Percentiles rank a stretch among this genome's conserved stretches.
phyloP scores from a whole-genome alignment of 1,140 invertebrate genomes.

The Drosophila prosaltans region DNA sequence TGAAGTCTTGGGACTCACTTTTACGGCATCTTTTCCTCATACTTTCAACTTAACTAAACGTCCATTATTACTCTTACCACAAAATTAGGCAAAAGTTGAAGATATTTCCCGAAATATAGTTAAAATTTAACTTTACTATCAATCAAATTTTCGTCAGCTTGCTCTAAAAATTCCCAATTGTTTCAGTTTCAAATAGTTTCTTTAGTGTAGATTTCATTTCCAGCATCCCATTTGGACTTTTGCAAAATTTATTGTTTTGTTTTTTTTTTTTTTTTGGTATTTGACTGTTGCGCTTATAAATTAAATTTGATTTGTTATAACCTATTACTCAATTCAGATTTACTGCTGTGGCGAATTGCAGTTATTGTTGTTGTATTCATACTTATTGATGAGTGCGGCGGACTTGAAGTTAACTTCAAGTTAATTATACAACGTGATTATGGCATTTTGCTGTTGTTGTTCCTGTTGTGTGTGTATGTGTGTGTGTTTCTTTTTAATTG shows the following conservation, averaged over 20 bases:
- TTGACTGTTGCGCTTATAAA: slow-evolving; percentile 28
- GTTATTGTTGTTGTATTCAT: not conserved
- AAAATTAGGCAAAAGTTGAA: too few species aligned
- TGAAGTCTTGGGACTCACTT: too few species aligned
- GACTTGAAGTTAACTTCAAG: slow-evolving; percentile 26
- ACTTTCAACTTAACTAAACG: too few species aligned
- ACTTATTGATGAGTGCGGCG: slow-evolving; percentile 30
- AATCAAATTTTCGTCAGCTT: not conserved
- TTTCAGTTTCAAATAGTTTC: slow-evolving; percentile 6
- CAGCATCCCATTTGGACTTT: slow-evolving; percentile 21
- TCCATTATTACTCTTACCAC: too few species aligned
- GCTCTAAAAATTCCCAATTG: not conserved
- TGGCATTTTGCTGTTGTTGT: slow-evolving; percentile 21
- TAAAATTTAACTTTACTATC: too few species aligned
- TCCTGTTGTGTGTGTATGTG: not conserved
- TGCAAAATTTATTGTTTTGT: not conserved
- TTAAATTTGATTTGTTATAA: slow-evolving; percentile 41
- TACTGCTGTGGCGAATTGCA: slow-evolving; percentile 5
- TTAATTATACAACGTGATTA: slow-evolving; percentile 58
- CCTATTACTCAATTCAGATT: slow-evolving; percentile 31
- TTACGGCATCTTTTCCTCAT: too few species aligned
- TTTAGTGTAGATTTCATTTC: slow-evolving; percentile 29
- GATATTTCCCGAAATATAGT: too few species aligned
- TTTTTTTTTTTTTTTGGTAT: not conserved
- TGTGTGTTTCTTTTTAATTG: slow-evolving; percentile 26